phyloP scores from a whole-genome alignment of 1,140 invertebrate genomes.

The Formica selysi region DNA sequence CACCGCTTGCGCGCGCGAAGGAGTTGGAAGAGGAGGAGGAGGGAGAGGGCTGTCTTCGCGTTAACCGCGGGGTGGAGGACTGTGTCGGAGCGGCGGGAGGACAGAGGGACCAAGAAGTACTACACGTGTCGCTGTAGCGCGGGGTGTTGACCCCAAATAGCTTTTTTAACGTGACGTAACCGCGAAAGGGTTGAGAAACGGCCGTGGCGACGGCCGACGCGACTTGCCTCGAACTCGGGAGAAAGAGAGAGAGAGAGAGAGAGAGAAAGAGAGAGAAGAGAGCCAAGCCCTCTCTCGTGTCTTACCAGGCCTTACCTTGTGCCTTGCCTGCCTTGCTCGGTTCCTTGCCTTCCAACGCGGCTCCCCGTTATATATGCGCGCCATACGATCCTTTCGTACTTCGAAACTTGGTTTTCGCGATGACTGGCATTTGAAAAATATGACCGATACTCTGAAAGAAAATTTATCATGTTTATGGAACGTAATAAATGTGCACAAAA shows the following conservation, averaged over 20 bases:
- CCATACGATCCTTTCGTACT: slow-evolving; percentile 79
- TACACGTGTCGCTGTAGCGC: slow-evolving; percentile 81
- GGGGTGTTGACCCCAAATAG: slow-evolving; percentile 85
- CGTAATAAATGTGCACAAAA: neutral
- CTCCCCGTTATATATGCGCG: slow-evolving; percentile 76
- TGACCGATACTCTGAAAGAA: neutral
- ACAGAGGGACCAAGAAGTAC: slow-evolving; percentile 76
- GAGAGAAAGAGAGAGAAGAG: neutral
- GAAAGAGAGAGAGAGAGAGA: slow-evolving; percentile 45
- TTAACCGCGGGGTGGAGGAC: slow-evolving; percentile 67
- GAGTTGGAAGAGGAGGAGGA: slow-evolving; percentile 48
- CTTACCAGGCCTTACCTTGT: slow-evolving; percentile 51
- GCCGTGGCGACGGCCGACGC: slow-evolving; percentile 67
- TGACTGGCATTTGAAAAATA: neutral
- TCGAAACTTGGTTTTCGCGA: slow-evolving; percentile 63
- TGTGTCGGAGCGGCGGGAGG: slow-evolving; percentile 58
- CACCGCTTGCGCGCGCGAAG: slow-evolving; percentile 58
- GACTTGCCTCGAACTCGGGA: slow-evolving; percentile 66
- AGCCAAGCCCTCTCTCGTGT: slow-evolving; percentile 73
- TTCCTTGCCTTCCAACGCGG: slow-evolving; percentile 66
- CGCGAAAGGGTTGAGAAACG: slow-evolving; percentile 85
- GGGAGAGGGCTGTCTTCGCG: slow-evolving; percentile 70
- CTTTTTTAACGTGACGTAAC: slow-evolving; percentile 86
- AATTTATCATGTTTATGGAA: neutral
- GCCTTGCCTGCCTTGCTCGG: slow-evolving; percentile 55